A percentile compares a stretch with the other conserved stretches of the same genome.
These are phyloP conservation scores for Halictus ligatus DNA, from an alignment of 2,888 invertebrate species.

Conservation along the genomic window DNA sequence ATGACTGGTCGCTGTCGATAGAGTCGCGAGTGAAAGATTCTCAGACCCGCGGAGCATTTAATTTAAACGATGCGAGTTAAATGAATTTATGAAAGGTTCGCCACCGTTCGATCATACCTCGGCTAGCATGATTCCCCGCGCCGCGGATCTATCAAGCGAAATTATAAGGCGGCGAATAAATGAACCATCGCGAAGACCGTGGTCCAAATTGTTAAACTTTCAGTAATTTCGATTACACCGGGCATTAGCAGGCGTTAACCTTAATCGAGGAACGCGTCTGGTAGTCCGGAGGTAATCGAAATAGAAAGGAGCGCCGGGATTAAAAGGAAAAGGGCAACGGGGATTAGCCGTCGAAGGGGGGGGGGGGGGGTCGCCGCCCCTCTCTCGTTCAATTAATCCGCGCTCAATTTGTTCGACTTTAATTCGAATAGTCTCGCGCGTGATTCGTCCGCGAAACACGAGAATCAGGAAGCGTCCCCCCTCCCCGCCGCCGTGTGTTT, in stretches of 20 bases:
- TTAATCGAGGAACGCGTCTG: slow-evolving; percentile 37
- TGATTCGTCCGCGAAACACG: slow-evolving; percentile 53
- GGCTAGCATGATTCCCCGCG: neutral
- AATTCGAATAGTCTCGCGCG: neutral
- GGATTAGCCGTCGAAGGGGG: slow-evolving; percentile 9
- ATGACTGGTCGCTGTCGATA: neutral
- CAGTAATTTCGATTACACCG: slow-evolving; percentile 32
- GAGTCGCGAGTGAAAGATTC: neutral
- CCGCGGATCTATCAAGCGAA: neutral
- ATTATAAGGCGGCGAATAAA: slow-evolving; percentile 34
- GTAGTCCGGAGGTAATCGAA: slow-evolving; percentile 30
- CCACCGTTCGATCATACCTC: neutral
- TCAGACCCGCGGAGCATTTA: neutral
- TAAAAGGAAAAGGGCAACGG: slow-evolving; percentile 27
- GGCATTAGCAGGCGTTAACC: slow-evolving; percentile 39
- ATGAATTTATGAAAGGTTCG: neutral
- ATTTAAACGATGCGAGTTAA: neutral
- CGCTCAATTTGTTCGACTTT: slow-evolving; percentile 9
- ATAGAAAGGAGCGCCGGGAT: slow-evolving; percentile 11
- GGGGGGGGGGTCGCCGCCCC: slow-evolving; percentile 1
- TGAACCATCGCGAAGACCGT: slow-evolving; percentile 34
- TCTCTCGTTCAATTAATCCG: slow-evolving; percentile 44
- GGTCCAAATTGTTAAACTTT: slow-evolving; percentile 41
- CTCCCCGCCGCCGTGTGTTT: slow-evolving; percentile 45
- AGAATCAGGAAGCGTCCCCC: slow-evolving; percentile 71